Conservation (phyloP, 2,113 vertebrate genomes). For the Vimba vimba region DNA sequence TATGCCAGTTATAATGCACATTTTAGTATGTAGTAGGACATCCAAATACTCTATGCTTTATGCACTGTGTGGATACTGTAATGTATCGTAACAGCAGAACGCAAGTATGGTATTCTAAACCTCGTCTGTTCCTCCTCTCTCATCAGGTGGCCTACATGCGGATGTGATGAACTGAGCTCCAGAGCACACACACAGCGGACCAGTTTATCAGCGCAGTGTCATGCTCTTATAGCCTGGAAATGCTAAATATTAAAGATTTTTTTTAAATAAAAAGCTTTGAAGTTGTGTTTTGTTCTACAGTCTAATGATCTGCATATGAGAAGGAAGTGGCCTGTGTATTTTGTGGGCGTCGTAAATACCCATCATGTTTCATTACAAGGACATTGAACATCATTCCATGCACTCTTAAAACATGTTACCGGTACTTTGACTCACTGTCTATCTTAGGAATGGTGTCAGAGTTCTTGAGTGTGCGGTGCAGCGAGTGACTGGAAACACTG, state of each 20-base stretch:
- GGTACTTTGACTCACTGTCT: neutral
- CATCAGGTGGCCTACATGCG: constrained; percentile 32
- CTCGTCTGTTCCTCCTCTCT: neutral
- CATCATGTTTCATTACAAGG: neutral
- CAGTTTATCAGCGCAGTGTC: neutral
- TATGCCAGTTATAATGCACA: neutral
- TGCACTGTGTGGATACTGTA: neutral
- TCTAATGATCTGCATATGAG: neutral
- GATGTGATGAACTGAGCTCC: neutral
- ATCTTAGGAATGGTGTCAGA: neutral
- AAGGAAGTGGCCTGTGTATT: neutral
- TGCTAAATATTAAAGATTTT: neutral
- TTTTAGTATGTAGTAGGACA: neutral
- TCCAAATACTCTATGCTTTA: neutral
- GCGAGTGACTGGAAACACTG: neutral
- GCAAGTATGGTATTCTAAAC: neutral
- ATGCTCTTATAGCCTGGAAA: neutral
- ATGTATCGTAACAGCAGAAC: neutral
- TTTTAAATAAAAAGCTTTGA: neutral
- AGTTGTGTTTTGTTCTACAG: neutral
- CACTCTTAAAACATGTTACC: neutral
- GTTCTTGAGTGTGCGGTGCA: neutral
- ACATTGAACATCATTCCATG: neutral
- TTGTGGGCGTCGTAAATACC: neutral
- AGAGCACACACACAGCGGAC: neutral